Evolutionary conservation across 1,140 invertebrate species (phyloP).

Genomic region (Pseudomyrmex cubaensis): DNA sequence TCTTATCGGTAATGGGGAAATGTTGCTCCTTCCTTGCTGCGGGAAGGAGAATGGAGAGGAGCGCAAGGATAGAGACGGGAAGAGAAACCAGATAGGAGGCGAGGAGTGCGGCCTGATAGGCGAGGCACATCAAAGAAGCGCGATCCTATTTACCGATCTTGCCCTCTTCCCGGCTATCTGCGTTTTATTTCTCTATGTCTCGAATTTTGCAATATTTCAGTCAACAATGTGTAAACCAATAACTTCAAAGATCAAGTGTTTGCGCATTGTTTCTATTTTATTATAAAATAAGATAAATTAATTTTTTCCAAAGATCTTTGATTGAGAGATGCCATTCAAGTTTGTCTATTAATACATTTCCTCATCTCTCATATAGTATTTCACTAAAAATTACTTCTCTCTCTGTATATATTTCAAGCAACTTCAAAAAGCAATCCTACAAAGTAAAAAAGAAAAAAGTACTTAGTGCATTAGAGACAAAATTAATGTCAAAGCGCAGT

Average conservation of each 20-base stretch:
- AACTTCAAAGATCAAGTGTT: not conserved
- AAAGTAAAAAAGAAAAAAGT: not conserved
- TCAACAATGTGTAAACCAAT: not conserved
- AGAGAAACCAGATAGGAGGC: conserved; percentile 3
- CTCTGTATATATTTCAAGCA: not conserved
- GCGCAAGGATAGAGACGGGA: conserved; percentile 9
- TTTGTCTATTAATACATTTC: no score
- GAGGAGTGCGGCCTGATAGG: conserved; percentile 29
- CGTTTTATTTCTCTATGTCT: conserved; percentile 9
- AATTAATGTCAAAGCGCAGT: conserved; percentile 13
- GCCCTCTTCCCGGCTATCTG: not conserved
- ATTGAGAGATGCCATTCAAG: no score
- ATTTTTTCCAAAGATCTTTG: no score
- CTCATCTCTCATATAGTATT: no score
- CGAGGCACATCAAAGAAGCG: conserved; percentile 61
- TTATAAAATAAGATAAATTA: not conserved
- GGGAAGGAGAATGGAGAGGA: not conserved
- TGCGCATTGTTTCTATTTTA: not conserved
- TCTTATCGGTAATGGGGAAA: conserved; percentile 68
- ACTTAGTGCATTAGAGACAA: not conserved
- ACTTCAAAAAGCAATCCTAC: not conserved
- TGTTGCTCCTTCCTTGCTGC: conserved; percentile 52
- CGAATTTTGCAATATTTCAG: not conserved
- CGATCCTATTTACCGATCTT: not conserved
- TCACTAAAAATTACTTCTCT: no score